These are phyloP conservation scores for Melanostoma scalare DNA, from an alignment of 2,888 invertebrate genomes.

Conservation along the genomic window DNA sequence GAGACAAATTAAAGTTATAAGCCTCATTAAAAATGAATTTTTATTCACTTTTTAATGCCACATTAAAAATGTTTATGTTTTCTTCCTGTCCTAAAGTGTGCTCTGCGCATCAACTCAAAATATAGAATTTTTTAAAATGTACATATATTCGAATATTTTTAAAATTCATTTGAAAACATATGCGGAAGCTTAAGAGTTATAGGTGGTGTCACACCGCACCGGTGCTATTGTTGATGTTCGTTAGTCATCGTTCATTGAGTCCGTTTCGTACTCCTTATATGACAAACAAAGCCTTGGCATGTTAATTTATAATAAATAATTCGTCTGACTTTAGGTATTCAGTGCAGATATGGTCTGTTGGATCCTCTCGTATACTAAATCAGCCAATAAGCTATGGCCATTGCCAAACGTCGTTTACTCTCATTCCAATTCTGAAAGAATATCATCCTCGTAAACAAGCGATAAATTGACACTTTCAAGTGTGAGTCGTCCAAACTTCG, in stretches of 20 bases:
- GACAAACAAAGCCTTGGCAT: conserved; percentile 40
- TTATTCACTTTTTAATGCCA: conserved; percentile 58
- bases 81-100: neutral
- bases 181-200: conserved; percentile 48
- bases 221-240: conserved; percentile 5
- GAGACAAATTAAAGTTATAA: conserved; percentile 60
- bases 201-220: too few species aligned
- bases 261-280: conserved; percentile 2
- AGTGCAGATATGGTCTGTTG: conserved; percentile 28
- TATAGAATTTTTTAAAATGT: too few species aligned
- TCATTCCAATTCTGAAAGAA: conserved; percentile 66
- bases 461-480: conserved; percentile 72
- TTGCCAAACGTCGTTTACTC: conserved; percentile 41
- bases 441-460: conserved; percentile 66
- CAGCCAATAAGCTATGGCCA: conserved; percentile 47
- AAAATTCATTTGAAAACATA: conserved; percentile 21
- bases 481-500: conserved; percentile 64
- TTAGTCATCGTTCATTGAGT: conserved; percentile 33
- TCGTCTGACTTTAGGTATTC: conserved; percentile 55
- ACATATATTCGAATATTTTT: neutral
- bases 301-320: neutral
- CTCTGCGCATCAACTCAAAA: too few species aligned
- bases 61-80: conserved; percentile 63
- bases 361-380: conserved; percentile 3
- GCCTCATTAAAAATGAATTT: conserved; percentile 59